Evolutionary conservation across 2,797 vertebrate species (phyloP).

Genomic region (Trichosurus vulpecula): DNA sequence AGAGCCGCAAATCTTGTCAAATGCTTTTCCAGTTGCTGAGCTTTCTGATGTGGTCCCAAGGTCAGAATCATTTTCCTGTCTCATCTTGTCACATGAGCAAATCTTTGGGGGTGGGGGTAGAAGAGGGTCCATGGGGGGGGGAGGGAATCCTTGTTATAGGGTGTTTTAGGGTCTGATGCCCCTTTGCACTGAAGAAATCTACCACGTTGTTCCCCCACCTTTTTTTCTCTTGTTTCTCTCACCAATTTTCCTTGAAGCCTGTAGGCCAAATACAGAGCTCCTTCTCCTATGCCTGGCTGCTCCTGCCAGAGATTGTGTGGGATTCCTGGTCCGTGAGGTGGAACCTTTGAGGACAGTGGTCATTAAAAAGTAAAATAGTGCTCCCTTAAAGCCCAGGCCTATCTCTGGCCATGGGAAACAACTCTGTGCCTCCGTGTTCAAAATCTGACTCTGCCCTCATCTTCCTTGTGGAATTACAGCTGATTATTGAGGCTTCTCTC

Average conservation of each 20-base stretch:
- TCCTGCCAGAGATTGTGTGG: neutral
- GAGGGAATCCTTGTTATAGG: neutral
- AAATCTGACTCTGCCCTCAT: neutral
- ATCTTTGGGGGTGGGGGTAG: neutral
- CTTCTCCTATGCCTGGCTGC: neutral
- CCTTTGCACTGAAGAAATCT: neutral
- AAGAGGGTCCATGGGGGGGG: neutral
- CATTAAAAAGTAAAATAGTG: neutral
- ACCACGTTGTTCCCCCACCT: neutral
- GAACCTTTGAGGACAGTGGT: neutral
- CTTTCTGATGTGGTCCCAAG: neutral
- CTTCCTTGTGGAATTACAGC: neutral
- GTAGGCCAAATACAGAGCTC: neutral
- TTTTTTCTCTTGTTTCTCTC: neutral
- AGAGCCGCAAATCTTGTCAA: conserved; percentile 69
- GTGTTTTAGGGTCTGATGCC: neutral
- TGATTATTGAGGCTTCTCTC: neutral
- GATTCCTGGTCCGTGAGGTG: neutral
- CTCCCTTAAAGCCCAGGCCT: neutral
- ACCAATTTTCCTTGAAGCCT: neutral
- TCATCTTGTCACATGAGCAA: neutral
- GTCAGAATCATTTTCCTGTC: conserved; percentile 12
- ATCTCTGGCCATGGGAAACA: neutral
- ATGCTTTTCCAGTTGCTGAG: conserved; percentile 66
- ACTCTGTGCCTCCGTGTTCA: rapidly evolving